Evolutionary conservation across 2,888 invertebrate species (phyloP).

Genomic region (Pachydiplax longipennis): DNA sequence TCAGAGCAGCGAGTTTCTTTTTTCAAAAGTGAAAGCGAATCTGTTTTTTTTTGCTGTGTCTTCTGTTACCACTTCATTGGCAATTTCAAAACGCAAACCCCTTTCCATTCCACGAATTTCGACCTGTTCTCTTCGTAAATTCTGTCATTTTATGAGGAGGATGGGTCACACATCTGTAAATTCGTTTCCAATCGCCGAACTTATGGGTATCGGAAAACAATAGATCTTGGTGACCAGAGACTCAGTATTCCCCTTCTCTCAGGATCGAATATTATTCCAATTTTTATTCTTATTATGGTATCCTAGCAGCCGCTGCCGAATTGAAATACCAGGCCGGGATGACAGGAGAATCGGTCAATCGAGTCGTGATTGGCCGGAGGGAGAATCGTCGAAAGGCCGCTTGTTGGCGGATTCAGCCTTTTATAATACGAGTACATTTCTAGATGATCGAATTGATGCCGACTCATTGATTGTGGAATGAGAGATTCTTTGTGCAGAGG

Average conservation of each 20-base stretch:
- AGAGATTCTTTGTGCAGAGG: no score
- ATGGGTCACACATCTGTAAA: not conserved
- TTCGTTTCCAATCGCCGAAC: not conserved
- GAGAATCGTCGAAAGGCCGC: no score
- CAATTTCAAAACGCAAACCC: not conserved
- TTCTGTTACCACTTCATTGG: not conserved
- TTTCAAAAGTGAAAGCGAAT: not conserved
- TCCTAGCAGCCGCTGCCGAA: not conserved
- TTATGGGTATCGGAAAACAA: not conserved
- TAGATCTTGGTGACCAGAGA: not conserved
- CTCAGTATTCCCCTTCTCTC: not conserved
- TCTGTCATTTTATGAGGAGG: not conserved
- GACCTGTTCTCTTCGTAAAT: not conserved
- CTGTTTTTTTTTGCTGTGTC: not conserved
- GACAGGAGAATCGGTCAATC: not conserved
- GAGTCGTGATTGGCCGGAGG: not conserved
- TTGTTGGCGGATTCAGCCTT: no score
- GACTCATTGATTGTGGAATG: no score
- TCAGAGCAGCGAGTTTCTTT: no score
- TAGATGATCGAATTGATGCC: no score
- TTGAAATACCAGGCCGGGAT: not conserved
- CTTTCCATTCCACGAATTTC: not conserved
- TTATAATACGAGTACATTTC: no score
- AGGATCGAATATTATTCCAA: not conserved
- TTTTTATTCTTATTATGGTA: not conserved